These are phyloP conservation scores for Drosophila pandora DNA, from an alignment of 1,140 invertebrate genomes.

Conservation along the genomic window DNA sequence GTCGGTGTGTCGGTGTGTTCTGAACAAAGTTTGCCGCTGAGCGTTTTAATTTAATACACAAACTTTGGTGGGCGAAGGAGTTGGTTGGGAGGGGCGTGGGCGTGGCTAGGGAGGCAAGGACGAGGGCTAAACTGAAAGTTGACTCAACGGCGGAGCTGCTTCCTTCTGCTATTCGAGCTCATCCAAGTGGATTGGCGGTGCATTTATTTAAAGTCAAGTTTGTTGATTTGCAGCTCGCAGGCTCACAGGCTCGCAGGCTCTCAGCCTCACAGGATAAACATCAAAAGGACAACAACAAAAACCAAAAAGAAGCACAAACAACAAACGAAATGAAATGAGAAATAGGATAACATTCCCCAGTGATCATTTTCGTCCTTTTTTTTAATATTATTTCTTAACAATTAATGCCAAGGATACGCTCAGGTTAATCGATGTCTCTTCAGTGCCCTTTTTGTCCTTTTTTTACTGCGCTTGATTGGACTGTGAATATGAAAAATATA, in stretches of 20 bases:
- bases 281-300: background rate
- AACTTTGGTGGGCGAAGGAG: constrained; percentile 50
- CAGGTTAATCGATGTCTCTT: constrained; percentile 21
- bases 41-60: constrained; percentile 81
- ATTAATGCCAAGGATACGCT: constrained; percentile 48
- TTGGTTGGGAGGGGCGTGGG: no score
- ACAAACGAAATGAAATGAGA: background rate
- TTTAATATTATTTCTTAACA: constrained; percentile 21
- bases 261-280: no score
- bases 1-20: background rate
- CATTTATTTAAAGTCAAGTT: constrained; percentile 76
- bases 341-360: constrained; percentile 29
- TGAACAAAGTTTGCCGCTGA: constrained; percentile 64
- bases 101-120: no score
- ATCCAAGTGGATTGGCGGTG: constrained; percentile 61
- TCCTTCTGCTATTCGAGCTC: constrained; percentile 48
- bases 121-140: constrained; percentile 2
- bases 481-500: constrained; percentile 5
- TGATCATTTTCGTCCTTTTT: constrained; percentile 22
- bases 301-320: background rate
- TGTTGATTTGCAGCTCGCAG: constrained; percentile 63
- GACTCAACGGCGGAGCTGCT: background rate
- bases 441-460: constrained; percentile 14
- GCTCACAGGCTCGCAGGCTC: no score
- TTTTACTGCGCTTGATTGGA: constrained; percentile 2